A percentile compares a stretch with the other conserved stretches of the same genome.
phyloP scores from a whole-genome alignment of 2,888 invertebrate species.

The Aromia moschata region DNA sequence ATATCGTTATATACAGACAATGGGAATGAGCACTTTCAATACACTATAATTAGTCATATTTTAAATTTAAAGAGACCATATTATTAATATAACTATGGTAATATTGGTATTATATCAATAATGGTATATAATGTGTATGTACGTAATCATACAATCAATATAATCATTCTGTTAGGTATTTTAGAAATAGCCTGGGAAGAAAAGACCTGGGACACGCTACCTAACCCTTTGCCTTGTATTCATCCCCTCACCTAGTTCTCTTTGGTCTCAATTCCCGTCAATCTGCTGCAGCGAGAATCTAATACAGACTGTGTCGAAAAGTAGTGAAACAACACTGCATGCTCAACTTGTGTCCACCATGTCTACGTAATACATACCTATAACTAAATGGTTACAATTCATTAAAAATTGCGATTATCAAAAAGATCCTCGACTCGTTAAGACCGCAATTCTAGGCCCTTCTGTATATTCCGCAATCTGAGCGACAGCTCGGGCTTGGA shows the following conservation, averaged over 20 bases:
- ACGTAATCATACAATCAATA: too few relatives aligned
- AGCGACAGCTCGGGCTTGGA: slow-evolving; percentile 63
- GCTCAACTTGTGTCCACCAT: slow-evolving; percentile 64
- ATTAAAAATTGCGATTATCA: slow-evolving; percentile 21
- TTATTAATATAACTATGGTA: too few relatives aligned
- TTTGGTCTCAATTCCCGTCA: slow-evolving; percentile 26
- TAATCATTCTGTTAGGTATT: too few relatives aligned
- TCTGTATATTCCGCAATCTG: slow-evolving; percentile 41
- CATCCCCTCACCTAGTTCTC: not conserved
- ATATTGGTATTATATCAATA: too few relatives aligned
- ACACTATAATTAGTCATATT: too few relatives aligned
- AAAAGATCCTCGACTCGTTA: slow-evolving; percentile 12
- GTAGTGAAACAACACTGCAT: slow-evolving; percentile 51
- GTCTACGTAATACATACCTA: slow-evolving; percentile 62
- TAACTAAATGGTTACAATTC: slow-evolving; percentile 49
- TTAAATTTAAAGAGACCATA: too few relatives aligned
- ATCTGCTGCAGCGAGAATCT: slow-evolving; percentile 6
- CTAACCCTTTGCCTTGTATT: too few relatives aligned
- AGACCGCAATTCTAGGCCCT: slow-evolving; percentile 34
- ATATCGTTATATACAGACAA: too few relatives aligned
- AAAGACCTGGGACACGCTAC: too few relatives aligned
- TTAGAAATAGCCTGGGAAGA: too few relatives aligned
- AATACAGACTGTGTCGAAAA: slow-evolving; percentile 22
- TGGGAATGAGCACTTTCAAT: too few relatives aligned
- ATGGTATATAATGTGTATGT: too few relatives aligned